A percentile compares a stretch with the other conserved stretches of the same genome.
Conservation (phyloP, 2,113 vertebrate genomes). For the Psophia crepitans region DNA sequence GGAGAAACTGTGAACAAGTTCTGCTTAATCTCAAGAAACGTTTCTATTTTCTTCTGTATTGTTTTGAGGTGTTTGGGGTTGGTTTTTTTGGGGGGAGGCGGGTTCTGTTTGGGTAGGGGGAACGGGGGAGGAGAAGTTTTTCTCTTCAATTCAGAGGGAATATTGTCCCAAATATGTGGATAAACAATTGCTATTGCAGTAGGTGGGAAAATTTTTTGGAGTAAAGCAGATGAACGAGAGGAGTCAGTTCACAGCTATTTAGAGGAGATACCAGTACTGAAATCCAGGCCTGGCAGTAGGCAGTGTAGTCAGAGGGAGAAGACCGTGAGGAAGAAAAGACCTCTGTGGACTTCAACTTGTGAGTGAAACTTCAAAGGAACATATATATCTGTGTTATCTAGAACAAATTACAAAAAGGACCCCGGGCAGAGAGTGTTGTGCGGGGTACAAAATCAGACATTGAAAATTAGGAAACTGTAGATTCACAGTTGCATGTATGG, state of each 20-base stretch:
- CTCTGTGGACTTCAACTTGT: conserved; percentile 46
- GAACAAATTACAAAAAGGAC: neutral
- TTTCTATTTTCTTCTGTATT: neutral
- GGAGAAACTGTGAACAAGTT: conserved; percentile 13
- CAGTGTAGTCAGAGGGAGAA: conserved; percentile 67
- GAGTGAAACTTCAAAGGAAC: conserved; percentile 45
- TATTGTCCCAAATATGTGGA: conserved; percentile 6
- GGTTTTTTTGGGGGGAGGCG: neutral
- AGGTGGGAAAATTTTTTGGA: conserved; percentile 63
- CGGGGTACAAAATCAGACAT: neutral
- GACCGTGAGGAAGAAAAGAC: conserved; percentile 45
- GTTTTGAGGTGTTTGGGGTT: neutral
- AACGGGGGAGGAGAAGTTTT: neutral
- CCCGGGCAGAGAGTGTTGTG: neutral
- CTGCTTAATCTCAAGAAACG: neutral
- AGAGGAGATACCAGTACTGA: conserved; percentile 53
- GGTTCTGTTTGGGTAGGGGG: neutral
- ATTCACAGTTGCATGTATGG: neutral
- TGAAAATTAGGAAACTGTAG: neutral
- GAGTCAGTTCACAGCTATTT: conserved; percentile 54
- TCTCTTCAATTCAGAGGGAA: neutral
- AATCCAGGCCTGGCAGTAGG: conserved; percentile 59
- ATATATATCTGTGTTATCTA: neutral
- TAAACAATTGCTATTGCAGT: conserved; percentile 62
- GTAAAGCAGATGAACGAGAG: conserved; percentile 57